Base-by-base conservation (phyloP, 1,140 invertebrate species). In the Drosophila subobscura region DNA sequence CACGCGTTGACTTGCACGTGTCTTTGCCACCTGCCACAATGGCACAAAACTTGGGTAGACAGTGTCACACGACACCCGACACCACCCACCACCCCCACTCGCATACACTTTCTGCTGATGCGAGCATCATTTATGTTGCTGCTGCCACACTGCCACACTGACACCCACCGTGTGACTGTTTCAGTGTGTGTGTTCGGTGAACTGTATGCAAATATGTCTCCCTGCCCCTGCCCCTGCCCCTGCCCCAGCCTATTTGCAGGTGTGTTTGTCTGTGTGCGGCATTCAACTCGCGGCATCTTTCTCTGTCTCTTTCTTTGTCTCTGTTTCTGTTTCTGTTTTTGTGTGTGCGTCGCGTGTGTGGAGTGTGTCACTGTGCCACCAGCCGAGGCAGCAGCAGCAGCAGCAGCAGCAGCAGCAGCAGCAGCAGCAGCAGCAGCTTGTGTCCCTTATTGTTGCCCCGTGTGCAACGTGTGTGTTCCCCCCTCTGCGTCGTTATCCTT, bases 131-230 rank as follows among this genome's bases (percentile, higher is more conserved):
- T 23, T 27, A 50, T 49, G 44, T 14, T 14, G 50, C 6, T 29
- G 33, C 45, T 50, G 53, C 33, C 33, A 33, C 29, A 8, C 29
- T 33, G 29, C 29, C 29, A 37, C 25, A 27, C 25, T 5, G 25
- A 27, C 25, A 10, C 10, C 33, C 10, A 10, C 33, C 29, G 54
- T 68, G 27, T n/a, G 33, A 14, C 7, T 44, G 23, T 33, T 22
- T 22, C 3, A 22, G 63, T 73, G 66, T 75, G 71, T 49, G 45
- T 71, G 65, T 58, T 56, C 83, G 80, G 53, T 86, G 81, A 85
- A 88, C 81, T 86, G 83, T 86, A 75, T 78, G 81, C 85, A 88
- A 86, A 86, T 86, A 86, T 86, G 83, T 88, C 78, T 77, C 81
- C 54, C 65, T 59, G 77, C 51, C 58, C 54, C 65, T 57, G 44